Conservation (phyloP, 1,140 invertebrate species). For the Tetranychus urticae region DNA sequence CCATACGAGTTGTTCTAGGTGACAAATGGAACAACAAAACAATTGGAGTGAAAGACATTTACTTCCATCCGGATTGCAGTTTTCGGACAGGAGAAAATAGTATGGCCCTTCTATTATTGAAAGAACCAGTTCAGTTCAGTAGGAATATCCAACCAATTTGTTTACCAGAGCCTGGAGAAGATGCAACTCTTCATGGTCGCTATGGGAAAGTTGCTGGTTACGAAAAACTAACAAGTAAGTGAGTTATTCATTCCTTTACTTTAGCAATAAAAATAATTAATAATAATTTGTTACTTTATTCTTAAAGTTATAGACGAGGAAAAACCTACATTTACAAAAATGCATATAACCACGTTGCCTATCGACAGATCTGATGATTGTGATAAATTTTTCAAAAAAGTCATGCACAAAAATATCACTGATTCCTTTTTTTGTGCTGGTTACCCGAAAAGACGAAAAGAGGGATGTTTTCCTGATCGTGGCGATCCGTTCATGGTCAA, state of each 20-base stretch:
- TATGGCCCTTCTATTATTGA: slow-evolving; percentile 2
- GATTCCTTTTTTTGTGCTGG: slow-evolving; percentile 70
- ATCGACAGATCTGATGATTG: slow-evolving; percentile 68
- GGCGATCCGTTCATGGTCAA: slow-evolving; percentile 19
- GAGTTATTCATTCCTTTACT: background rate
- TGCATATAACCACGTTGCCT: slow-evolving; percentile 70
- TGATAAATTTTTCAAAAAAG: slow-evolving; percentile 71
- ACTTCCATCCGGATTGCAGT: slow-evolving; percentile 47
- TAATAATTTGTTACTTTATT: background rate
- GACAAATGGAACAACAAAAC: background rate
- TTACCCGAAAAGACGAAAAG: slow-evolving; percentile 69
- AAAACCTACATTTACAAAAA: slow-evolving; percentile 46
- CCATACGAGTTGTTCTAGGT: slow-evolving; percentile 67
- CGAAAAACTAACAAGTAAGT: background rate
- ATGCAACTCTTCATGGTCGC: background rate
- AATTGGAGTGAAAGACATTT: slow-evolving; percentile 33
- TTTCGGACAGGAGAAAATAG: slow-evolving; percentile 24
- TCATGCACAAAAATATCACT: slow-evolving; percentile 55
- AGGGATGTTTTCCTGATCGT: slow-evolving; percentile 47
- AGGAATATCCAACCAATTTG: background rate
- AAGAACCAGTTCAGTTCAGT: background rate
- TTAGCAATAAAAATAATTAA: background rate
- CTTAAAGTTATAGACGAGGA: slow-evolving; percentile 21
- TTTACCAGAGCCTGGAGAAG: background rate
- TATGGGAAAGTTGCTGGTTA: slow-evolving; percentile 8